Conservation (phyloP, 2,888 invertebrate species). For the Heliconius sara region DNA sequence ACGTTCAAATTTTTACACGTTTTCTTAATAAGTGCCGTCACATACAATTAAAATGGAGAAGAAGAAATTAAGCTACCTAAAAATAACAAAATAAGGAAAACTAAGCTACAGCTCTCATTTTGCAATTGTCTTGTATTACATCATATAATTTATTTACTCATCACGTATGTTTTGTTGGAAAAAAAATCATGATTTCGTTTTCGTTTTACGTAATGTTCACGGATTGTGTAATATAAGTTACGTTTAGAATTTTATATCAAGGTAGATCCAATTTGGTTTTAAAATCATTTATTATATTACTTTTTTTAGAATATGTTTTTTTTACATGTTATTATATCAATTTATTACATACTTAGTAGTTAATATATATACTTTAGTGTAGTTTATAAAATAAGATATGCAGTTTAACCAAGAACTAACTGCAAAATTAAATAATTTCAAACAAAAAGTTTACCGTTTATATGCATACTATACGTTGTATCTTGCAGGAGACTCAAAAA, state of each 20-base stretch:
- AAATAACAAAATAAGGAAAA: background rate
- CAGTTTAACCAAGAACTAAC: no score
- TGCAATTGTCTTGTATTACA: slow-evolving; percentile 40
- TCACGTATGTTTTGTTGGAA: slow-evolving; percentile 37
- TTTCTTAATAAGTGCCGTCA: no score
- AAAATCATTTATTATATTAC: background rate
- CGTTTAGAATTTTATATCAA: slow-evolving; percentile 14
- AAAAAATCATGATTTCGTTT: background rate
- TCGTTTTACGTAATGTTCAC: slow-evolving; percentile 16
- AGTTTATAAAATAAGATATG: no score
- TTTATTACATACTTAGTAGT: no score
- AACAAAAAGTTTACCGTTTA: no score
- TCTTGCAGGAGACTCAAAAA: no score
- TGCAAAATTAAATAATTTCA: no score
- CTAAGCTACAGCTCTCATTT: background rate
- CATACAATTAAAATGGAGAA: background rate
- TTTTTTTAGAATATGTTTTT: no score
- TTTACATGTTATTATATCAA: no score
- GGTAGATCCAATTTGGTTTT: background rate
- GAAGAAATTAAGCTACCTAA: background rate
- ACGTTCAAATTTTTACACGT: no score
- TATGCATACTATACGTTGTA: no score
- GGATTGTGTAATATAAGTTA: background rate
- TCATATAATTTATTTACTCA: slow-evolving; percentile 36
- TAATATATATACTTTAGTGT: no score